Conservation (phyloP, 1,140 invertebrate genomes). For the Cheumatopsyche charites region DNA sequence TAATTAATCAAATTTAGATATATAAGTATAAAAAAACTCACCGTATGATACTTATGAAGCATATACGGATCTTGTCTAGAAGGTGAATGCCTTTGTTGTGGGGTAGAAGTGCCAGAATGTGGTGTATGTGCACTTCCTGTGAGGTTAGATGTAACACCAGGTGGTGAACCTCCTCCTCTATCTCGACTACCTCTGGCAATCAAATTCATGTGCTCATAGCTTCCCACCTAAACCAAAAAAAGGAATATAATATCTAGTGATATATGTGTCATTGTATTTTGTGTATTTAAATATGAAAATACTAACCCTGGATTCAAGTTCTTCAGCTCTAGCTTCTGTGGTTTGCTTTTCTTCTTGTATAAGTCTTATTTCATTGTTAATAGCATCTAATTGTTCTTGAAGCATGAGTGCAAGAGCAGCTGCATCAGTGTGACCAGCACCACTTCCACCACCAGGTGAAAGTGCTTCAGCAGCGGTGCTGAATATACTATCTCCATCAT, state of each 20-base stretch:
- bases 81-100: conserved; percentile 46
- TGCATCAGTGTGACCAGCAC: conserved; percentile 86
- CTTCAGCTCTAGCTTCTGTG: conserved; percentile 95
- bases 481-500: conserved; percentile 77
- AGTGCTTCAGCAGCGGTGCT: conserved; percentile 72
- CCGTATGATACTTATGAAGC: conserved; percentile 63
- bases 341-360: conserved; percentile 99
- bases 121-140: conserved; percentile 42
- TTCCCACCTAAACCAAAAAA: conserved; percentile 66
- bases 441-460: conserved; percentile 66
- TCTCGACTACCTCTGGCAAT: conserved; percentile 70
- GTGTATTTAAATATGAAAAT: conserved; percentile 17
- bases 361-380: conserved; percentile 97
- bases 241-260: background rate
- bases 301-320: conserved; percentile 90
- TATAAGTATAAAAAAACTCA: conserved; percentile 46
- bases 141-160: conserved; percentile 18
- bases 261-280: conserved; percentile 6
- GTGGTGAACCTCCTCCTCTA: conserved; percentile 36
- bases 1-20: too few relatives aligned
- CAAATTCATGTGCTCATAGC: conserved; percentile 91
- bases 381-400: conserved; percentile 98
- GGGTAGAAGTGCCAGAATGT: conserved; percentile 48
- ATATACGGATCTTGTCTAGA: conserved; percentile 50
- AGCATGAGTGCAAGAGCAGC: conserved; percentile 97